Conservation (phyloP, 2,113 vertebrate genomes). For the Pristiophorus japonicus region DNA sequence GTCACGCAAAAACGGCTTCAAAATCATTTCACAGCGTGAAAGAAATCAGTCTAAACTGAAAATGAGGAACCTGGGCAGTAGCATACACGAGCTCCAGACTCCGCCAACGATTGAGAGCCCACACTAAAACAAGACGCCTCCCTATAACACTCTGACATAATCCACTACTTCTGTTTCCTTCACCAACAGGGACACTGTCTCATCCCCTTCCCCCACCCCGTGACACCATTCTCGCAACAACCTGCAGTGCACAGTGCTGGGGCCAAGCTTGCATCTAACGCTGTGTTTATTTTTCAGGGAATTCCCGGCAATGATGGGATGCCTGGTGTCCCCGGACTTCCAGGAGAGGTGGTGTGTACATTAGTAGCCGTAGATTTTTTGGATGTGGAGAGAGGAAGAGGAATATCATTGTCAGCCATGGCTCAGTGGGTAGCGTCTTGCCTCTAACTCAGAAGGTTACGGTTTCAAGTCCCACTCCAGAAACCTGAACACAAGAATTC, state of each 20-base stretch:
- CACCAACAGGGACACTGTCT: too few species aligned
- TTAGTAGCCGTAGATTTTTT: not conserved
- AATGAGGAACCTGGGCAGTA: not conserved
- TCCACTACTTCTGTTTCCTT: too few species aligned
- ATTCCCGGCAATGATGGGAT: constrained; percentile 82
- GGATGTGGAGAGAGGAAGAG: not conserved
- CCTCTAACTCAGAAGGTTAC: too few species aligned
- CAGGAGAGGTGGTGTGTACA: constrained; percentile 72
- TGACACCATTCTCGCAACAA: not conserved
- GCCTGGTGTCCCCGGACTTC: constrained; percentile 76
- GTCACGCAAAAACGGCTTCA: not conserved
- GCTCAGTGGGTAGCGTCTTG: too few species aligned
- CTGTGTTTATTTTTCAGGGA: constrained; percentile 72
- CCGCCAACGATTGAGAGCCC: not conserved
- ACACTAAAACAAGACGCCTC: not conserved
- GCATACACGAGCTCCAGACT: not conserved
- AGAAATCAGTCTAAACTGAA: not conserved
- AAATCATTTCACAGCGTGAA: not conserved
- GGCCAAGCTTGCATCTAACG: not conserved
- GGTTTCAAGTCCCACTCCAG: too few species aligned
- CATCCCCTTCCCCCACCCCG: not conserved
- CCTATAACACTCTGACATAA: not conserved
- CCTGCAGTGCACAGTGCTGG: not conserved
- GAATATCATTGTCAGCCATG: not conserved
- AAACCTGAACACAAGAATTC: too few species aligned